Base-by-base conservation (phyloP, 2,797 vertebrate species). In the Spondyliosoma cantharus region DNA sequence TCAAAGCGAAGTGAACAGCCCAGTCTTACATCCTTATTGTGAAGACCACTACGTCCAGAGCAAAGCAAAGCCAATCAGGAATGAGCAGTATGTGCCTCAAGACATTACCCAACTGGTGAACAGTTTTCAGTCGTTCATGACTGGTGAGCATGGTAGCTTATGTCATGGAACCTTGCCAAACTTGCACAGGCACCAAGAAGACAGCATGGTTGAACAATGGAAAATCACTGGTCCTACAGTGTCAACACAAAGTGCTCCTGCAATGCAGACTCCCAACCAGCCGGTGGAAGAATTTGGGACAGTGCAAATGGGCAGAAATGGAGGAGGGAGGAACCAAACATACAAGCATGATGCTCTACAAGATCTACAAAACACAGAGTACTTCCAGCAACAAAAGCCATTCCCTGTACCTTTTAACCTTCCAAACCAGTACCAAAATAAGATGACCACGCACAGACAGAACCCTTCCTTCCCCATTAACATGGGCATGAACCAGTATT, bases 61-160 rank as follows among this genome's bases (percentile, higher is more conserved):
- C 88, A 95, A 90, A 69, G 60, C 82, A 61, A 96, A 94, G 79
- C 88, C 93, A 52, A 93, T 52, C 87, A 93, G 92, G 75, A 93
- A 85, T 83, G 92, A 88, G 24, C 94, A 71, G 27, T 93, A 91
- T 64, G 88, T 69, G 76, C 79, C 95, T 72, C 95, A 96, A 82
- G 95, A 96, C 83, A 90, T 88, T 50, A 96, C 93, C 89, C 95
- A 95, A 66, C 82, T 96, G 78, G 82, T 94, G 61, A 95, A 87
- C 77, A 93, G 93, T 88, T 91, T 95, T 85, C 78, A 95, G 72
- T 94, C 95, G 54, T 82, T 95, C 74, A 86, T 95, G 75, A 57
- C 80, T 66, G 84, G 91, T 82, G 94, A 96, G 79, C 80, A 92
- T 77, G 95, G 95, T 22, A 12, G 59, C 56, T 78, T 91, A 27